phyloP scores from a whole-genome alignment of 1,140 invertebrate species.

The Trichoplusia ni region DNA sequence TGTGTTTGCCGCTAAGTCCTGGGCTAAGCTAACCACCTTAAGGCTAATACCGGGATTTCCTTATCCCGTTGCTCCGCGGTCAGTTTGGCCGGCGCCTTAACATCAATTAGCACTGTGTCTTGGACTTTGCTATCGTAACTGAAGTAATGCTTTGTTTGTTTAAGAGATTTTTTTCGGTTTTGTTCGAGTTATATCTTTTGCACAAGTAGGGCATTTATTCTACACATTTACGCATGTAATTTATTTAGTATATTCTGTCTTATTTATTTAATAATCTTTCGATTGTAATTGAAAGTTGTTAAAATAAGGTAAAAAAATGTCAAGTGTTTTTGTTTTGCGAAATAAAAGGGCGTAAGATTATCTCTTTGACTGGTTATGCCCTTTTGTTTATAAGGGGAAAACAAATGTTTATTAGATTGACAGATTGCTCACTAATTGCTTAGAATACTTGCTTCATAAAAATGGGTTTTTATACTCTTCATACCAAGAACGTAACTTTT shows the following conservation, averaged over 20 bases:
- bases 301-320: no score
- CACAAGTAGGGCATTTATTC: neutral
- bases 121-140: constrained; percentile 25
- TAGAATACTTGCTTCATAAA: no score
- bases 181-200: no score
- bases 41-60: constrained; percentile 40
- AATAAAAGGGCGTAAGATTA: constrained; percentile 25
- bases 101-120: constrained; percentile 40
- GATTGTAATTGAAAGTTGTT: no score
- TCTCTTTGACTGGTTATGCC: neutral
- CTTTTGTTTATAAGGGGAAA: constrained; percentile 3
- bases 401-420: neutral
- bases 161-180: constrained; percentile 17
- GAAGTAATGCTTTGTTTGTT: constrained; percentile 12
- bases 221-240: no score
- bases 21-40: constrained; percentile 37
- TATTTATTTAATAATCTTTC: no score
- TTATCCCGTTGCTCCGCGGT: constrained; percentile 35
- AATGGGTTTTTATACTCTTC: no score
- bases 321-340: no score
- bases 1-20: constrained; percentile 31
- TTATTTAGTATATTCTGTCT: no score
- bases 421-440: no score
- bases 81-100: constrained; percentile 25
- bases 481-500: no score